Conservation (phyloP, 30 jellyfish, hydroid and myxozoan genomes). For the Aurelia sp. region DNA sequence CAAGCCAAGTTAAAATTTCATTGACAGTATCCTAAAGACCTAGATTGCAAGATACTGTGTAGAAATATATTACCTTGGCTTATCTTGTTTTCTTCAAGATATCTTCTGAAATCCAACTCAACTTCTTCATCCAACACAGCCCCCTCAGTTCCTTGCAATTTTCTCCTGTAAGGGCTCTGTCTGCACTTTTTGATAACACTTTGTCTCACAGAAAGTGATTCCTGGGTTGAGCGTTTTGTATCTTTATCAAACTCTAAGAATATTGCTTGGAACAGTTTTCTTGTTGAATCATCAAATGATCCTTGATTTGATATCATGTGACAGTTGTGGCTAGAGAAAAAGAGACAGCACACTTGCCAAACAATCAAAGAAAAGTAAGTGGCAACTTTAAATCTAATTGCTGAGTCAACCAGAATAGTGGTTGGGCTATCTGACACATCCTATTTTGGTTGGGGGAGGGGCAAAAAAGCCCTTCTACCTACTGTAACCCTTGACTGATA, state of each 20-base stretch:
- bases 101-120: neutral
- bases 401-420: no score
- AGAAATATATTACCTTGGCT: neutral
- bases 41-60: no score
- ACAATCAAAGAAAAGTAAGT: no score
- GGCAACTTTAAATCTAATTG: no score
- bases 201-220: neutral
- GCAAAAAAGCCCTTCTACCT: no score
- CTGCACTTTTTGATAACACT: neutral
- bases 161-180: neutral
- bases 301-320: neutral
- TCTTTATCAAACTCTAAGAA: neutral
- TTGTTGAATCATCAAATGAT: neutral
- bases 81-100: neutral
- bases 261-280: neutral
- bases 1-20: neutral
- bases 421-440: no score
- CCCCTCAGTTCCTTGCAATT: neutral
- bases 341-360: no score
- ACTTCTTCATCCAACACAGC: neutral
- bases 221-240: neutral
- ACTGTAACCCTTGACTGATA: no score
- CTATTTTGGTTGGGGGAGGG: no score
- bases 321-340: neutral
- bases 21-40: no score